These are phyloP conservation scores for Gisinianus flammeolus DNA, from an alignment of 2,888 invertebrate species.

Conservation along the genomic window DNA sequence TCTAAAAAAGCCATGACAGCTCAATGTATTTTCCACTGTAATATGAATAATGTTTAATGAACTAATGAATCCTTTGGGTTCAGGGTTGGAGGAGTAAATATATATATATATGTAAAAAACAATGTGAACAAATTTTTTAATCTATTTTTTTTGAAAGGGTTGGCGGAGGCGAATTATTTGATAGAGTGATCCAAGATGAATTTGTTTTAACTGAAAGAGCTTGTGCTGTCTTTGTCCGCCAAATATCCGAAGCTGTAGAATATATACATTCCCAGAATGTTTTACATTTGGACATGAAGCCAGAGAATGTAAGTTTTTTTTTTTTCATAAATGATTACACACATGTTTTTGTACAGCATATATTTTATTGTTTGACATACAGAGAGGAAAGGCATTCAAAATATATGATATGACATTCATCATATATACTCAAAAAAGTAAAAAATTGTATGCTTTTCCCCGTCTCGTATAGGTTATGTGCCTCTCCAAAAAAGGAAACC, in stretches of 20 bases:
- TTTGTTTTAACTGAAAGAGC: conserved; percentile 95
- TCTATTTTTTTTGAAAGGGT: conserved; percentile 72
- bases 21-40: not conserved
- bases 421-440: too few species aligned
- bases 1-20: not conserved
- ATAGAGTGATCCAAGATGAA: conserved; percentile 97
- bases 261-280: conserved; percentile 93
- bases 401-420: too few species aligned
- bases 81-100: too few species aligned
- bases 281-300: conserved; percentile 97
- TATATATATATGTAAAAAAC: too few species aligned
- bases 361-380: too few species aligned
- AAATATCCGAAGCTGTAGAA: conserved; percentile 97
- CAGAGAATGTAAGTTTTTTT: conserved; percentile 99
- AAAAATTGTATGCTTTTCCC: too few species aligned
- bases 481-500: conserved; percentile 92
- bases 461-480: too few species aligned
- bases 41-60: not conserved
- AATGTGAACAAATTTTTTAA: too few species aligned
- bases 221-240: conserved; percentile 95
- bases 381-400: too few species aligned
- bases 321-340: too few species aligned
- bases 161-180: conserved; percentile 97
- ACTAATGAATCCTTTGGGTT: too few species aligned
- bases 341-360: too few species aligned